Evolutionary conservation across 2,113 vertebrate genomes (phyloP), one percentile per base, ranked within the genome.

Genomic region (Stomatorhinus ivindoensis): DNA sequence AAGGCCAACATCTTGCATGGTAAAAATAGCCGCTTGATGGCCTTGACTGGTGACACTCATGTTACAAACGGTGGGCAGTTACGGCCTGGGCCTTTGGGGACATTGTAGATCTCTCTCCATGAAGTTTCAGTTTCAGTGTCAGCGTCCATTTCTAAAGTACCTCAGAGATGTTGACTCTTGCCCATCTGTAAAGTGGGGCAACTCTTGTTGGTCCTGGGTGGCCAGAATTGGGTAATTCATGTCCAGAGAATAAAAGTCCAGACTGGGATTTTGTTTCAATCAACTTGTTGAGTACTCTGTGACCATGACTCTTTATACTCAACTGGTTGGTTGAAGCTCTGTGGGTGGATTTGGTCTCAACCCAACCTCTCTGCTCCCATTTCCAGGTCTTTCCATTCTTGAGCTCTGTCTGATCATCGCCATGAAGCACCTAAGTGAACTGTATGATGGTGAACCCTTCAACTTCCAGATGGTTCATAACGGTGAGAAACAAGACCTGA

Each of bases 381-480:
- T 89, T 84, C 21, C 91, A 99, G 98, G 98, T 92, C 91, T 99
- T 86, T 99, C 98, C 83, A 96, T 99, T 89, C 93, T 99, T 93
- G 98, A 99, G 94, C 95, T 99, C 90, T 99, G 98, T 92, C 95
- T 99, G 19, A 94, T 99, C 90, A 99, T 99, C 87, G 97, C 98
- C 89, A 99, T 99, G 97, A 99, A 99, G 91, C 98, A 99, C 94
- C 94, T 99, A 88, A 98, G 97, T 13, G 98, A 99, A 24, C 95
- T 97, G 88, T 99, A 99, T 1, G 97, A 97, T 47, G 98, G 97
- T 48, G 98, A 99, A 48, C 98, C 98, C 0, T 99, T 99, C 93
- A 99, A 99, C 93, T 97, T 99, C 92, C 97, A 99, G 90, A 99
- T 99, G 98, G 97, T 99, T 88, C 97, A 99, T 94, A 99, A 99